Percentiles rank a stretch among this genome's conserved stretches.
phyloP scores from a whole-genome alignment of 2,113 vertebrate species.

The Corythoichthys haematopterus region DNA sequence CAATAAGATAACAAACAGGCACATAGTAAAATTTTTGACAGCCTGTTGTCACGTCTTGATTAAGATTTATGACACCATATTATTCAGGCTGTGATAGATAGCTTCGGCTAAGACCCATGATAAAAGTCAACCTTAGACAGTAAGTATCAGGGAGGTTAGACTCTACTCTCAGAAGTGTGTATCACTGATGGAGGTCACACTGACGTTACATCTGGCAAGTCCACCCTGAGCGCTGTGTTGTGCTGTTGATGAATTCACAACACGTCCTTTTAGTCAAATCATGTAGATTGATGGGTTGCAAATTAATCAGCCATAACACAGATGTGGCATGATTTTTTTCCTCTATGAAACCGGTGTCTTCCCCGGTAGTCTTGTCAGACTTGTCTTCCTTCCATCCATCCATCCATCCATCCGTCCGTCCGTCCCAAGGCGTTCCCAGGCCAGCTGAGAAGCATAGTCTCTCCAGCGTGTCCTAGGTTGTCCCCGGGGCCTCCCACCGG shows the following conservation, averaged over 20 bases:
- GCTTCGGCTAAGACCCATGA: conserved; percentile 14
- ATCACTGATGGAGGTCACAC: not conserved
- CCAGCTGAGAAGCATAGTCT: too few species aligned
- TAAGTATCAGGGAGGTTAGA: conserved; percentile 13
- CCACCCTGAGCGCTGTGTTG: not conserved
- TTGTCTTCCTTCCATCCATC: too few species aligned
- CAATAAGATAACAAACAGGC: conserved; percentile 9
- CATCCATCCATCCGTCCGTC: too few species aligned
- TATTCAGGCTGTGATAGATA: conserved; percentile 27
- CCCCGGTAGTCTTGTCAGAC: not conserved
- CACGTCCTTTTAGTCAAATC: not conserved
- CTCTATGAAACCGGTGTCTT: not conserved
- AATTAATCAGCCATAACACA: not conserved
- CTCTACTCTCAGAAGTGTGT: not conserved
- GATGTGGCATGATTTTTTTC: not conserved
- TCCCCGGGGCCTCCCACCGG: too few species aligned
- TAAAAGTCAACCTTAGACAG: conserved; percentile 2
- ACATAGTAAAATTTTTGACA: conserved; percentile 13
- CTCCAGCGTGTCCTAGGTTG: too few species aligned
- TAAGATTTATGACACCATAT: conserved; percentile 26
- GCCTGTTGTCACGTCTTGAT: conserved; percentile 27
- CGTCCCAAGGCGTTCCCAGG: too few species aligned
- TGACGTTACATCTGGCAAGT: not conserved
- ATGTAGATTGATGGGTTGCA: not conserved
- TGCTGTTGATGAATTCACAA: not conserved